phyloP scores from a whole-genome alignment of 2,888 invertebrate genomes.

The Pachliopta kotzebuea region DNA sequence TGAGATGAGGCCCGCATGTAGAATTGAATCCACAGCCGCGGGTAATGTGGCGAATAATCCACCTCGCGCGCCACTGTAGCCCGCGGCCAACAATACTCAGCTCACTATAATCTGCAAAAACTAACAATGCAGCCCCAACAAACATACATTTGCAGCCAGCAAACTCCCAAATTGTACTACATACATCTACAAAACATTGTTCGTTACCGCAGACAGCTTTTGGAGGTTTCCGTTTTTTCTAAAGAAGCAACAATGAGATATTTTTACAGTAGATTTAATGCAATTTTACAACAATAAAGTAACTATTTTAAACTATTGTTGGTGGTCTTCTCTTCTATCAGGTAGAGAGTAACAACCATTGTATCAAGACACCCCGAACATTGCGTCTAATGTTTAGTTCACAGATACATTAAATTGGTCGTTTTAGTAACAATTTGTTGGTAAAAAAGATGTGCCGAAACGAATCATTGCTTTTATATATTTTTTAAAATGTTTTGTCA shows the following conservation, averaged over 20 bases:
- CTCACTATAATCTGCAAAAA: constrained; percentile 73
- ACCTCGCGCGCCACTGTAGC: constrained; percentile 63
- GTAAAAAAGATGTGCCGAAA: constrained; percentile 20
- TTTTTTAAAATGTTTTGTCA: constrained; percentile 24
- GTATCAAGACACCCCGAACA: constrained; percentile 20
- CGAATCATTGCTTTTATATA: constrained; percentile 21
- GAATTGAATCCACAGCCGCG: constrained; percentile 54
- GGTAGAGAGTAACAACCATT: constrained; percentile 33
- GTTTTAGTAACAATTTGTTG: constrained; percentile 12
- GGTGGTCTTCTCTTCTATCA: constrained; percentile 46
- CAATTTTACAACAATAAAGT: constrained; percentile 67
- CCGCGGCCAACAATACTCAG: constrained; percentile 46
- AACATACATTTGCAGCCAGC: constrained; percentile 32
- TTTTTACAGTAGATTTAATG: constrained; percentile 63
- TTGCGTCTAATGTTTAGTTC: constrained; percentile 20
- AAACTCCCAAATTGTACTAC: constrained; percentile 5
- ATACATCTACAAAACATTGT: constrained; percentile 3
- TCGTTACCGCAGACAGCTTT: constrained; percentile 25
- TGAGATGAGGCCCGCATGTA: constrained; percentile 55
- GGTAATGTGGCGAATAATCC: constrained; percentile 74
- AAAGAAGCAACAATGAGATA: constrained; percentile 44
- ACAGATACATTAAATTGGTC: constrained; percentile 14
- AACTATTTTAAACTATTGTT: constrained; percentile 55
- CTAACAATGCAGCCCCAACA: constrained; percentile 49
- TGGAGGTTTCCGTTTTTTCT: constrained; percentile 28